Conservation (phyloP, 2,113 vertebrate genomes). For the Engraulis encrasicolus region DNA sequence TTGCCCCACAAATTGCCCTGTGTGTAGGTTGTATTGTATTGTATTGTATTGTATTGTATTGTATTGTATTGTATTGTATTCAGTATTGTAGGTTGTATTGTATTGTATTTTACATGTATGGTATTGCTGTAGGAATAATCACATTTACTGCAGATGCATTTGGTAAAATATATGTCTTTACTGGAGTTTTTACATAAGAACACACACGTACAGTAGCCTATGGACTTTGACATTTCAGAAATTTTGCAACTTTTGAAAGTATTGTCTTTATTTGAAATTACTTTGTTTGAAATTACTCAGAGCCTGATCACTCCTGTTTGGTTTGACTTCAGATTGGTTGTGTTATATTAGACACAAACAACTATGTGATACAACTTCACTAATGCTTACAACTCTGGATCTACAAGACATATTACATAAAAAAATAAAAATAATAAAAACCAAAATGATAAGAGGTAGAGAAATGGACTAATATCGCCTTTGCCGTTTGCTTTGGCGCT, state of each 20-base stretch:
- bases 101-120: too few species aligned
- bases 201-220: too few species aligned
- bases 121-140: too few species aligned
- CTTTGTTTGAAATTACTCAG: background rate
- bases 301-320: background rate
- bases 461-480: background rate
- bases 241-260: background rate
- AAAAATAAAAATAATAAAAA: background rate
- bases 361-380: background rate
- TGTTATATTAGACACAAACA: background rate
- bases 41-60: too few species aligned
- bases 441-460: background rate
- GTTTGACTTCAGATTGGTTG: background rate
- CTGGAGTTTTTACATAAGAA: too few species aligned
- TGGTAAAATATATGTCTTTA: too few species aligned
- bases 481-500: background rate
- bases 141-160: too few species aligned
- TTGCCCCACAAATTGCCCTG: too few species aligned
- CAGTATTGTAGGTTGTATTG: too few species aligned
- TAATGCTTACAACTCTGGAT: background rate
- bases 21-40: too few species aligned
- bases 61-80: too few species aligned
- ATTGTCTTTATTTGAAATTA: background rate
- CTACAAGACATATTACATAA: background rate
- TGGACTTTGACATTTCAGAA: too few species aligned